Evolutionary conservation across 1,140 invertebrate species (phyloP).

Genomic region (Drosophila nigrodunni): DNA sequence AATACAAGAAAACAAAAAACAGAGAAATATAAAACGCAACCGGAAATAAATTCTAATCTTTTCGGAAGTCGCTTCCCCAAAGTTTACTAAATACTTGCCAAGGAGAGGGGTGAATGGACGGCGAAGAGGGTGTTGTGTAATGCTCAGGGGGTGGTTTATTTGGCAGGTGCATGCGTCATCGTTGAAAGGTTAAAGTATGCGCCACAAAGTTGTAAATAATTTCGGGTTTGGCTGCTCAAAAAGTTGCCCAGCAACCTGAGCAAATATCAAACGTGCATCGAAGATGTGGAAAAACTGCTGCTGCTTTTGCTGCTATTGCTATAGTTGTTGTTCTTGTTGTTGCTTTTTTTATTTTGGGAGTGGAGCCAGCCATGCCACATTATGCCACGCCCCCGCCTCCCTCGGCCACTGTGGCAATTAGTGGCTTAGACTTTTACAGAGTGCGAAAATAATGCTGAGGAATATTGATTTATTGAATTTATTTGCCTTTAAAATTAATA

Average conservation of each 20-base stretch:
- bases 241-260: constrained; percentile 75
- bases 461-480: too few species aligned
- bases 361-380: constrained; percentile 29
- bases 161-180: constrained; percentile 76
- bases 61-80: constrained; percentile 30
- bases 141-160: background rate
- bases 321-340: background rate
- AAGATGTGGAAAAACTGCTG: constrained; percentile 59
- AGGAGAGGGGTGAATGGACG: background rate
- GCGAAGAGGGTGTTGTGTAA: background rate
- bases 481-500: too few species aligned
- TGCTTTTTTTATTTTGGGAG: constrained; percentile 37
- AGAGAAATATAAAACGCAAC: constrained; percentile 10
- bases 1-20: constrained; percentile 3
- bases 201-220: constrained; percentile 73
- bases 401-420: constrained; percentile 57
- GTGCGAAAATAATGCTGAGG: too few species aligned
- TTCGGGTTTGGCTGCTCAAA: constrained; percentile 69
- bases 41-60: constrained; percentile 53
- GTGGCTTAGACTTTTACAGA: constrained; percentile 60
- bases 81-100: constrained; percentile 7
- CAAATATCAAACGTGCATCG: constrained; percentile 77
- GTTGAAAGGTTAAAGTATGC: constrained; percentile 70
- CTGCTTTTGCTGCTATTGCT: constrained; percentile 19
- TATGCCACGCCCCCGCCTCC: constrained; percentile 30